Percentiles rank a stretch among this genome's conserved stretches.
These are phyloP conservation scores for Drosophila truncata DNA, from an alignment of 1,140 invertebrate genomes.

Conservation along the genomic window DNA sequence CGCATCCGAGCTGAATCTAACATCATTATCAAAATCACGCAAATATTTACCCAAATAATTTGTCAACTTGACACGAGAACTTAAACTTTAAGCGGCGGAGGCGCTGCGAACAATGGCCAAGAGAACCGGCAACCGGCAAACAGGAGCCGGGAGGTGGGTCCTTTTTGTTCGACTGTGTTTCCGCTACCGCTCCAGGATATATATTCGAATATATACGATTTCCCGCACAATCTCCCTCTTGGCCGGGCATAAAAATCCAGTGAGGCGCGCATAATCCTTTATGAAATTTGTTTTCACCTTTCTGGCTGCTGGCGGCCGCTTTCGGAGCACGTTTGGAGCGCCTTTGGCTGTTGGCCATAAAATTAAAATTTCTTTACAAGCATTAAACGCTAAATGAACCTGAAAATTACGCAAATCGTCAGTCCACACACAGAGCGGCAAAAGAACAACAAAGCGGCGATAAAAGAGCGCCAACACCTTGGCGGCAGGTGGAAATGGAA, in stretches of 20 bases:
- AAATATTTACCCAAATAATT: slow-evolving; percentile 83
- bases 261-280: slow-evolving; percentile 75
- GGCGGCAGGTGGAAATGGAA: slow-evolving; percentile 19
- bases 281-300: slow-evolving; percentile 72
- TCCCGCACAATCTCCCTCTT: slow-evolving; percentile 2
- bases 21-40: slow-evolving; percentile 79
- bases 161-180: slow-evolving; percentile 5
- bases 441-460: slow-evolving; percentile 55
- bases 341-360: slow-evolving; percentile 76
- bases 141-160: not conserved
- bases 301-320: slow-evolving; percentile 39
- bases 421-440: slow-evolving; percentile 20
- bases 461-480: slow-evolving; percentile 66
- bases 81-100: slow-evolving; percentile 53
- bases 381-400: slow-evolving; percentile 85
- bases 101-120: slow-evolving; percentile 22
- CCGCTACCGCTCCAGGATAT: slow-evolving; percentile 19
- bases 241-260: slow-evolving; percentile 41
- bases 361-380: slow-evolving; percentile 84
- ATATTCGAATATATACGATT: not conserved
- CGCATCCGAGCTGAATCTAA: slow-evolving; percentile 41
- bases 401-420: slow-evolving; percentile 84
- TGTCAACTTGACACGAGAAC: slow-evolving; percentile 79
- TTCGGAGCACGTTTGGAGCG: slow-evolving; percentile 24
- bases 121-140: not conserved